phyloP scores from a whole-genome alignment of 2,797 vertebrate species.

The Clarias fuscus region DNA sequence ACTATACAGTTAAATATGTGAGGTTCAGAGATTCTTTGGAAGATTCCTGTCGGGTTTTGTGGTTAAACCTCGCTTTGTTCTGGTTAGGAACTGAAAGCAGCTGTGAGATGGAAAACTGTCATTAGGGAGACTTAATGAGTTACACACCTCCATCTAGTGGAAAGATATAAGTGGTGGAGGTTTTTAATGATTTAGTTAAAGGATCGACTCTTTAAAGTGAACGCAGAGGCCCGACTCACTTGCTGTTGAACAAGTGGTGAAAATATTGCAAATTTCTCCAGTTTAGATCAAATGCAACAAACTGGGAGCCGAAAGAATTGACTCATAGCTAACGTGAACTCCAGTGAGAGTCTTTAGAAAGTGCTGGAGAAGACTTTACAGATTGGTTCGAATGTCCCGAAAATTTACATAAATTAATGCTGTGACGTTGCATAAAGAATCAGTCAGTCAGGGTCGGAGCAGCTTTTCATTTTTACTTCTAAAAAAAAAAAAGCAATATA shows the following conservation, averaged over 20 bases:
- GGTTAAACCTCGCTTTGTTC: background rate
- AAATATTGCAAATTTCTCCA: background rate
- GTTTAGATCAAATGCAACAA: background rate
- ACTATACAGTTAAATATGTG: too few species aligned
- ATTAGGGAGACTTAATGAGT: background rate
- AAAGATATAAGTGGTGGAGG: background rate
- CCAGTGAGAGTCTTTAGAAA: too few species aligned
- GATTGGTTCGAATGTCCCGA: too few species aligned
- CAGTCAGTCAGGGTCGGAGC: background rate
- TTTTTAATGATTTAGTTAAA: background rate
- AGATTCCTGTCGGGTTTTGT: background rate
- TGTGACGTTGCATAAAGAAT: background rate
- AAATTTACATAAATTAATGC: too few species aligned
- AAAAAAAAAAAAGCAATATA: background rate
- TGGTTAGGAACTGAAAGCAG: background rate
- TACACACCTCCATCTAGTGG: constrained; percentile 22
- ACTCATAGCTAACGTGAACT: background rate
- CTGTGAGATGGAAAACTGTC: background rate
- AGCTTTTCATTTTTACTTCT: background rate
- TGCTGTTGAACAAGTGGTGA: background rate
- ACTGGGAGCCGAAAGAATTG: background rate
- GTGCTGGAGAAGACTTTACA: too few species aligned
- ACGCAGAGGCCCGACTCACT: background rate
- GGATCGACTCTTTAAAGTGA: background rate
- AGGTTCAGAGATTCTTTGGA: background rate